These are phyloP conservation scores for Artemisiospiza belli DNA, from an alignment of 2,113 vertebrate genomes.

Conservation along the genomic window DNA sequence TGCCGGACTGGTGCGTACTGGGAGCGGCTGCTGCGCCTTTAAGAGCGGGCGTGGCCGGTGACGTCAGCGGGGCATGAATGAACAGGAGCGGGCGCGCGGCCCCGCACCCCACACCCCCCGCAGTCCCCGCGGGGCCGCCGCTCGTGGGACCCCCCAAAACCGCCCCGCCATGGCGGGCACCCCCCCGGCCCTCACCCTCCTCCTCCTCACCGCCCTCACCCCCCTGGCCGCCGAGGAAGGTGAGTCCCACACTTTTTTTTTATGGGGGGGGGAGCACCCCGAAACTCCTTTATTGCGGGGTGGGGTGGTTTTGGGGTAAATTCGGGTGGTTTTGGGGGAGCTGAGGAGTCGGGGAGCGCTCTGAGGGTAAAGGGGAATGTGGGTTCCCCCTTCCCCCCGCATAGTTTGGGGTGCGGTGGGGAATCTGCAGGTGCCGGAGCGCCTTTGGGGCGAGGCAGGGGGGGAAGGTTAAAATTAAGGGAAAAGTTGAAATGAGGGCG, in stretches of 20 bases:
- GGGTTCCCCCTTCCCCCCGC: neutral
- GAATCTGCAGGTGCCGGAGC: neutral
- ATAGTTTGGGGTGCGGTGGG: neutral
- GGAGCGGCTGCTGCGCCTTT: slow-evolving; percentile 70
- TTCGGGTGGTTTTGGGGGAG: neutral
- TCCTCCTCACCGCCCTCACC: neutral
- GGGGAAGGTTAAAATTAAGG: neutral
- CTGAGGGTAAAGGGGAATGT: neutral
- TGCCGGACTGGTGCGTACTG: slow-evolving; percentile 74
- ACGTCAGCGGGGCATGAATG: slow-evolving; percentile 1
- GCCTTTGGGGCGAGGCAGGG: neutral
- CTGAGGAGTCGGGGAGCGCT: neutral
- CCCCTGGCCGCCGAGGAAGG: neutral
- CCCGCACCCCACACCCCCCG: neutral
- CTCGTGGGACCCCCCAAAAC: slow-evolving; percentile 34
- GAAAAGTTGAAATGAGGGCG: neutral
- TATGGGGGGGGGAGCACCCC: neutral
- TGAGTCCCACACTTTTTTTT: neutral
- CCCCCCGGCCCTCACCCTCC: neutral
- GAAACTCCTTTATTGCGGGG: neutral
- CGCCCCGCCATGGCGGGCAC: neutral
- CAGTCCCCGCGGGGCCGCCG: neutral
- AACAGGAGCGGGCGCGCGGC: slow-evolving; percentile 10
- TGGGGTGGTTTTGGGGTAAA: neutral
- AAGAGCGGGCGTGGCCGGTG: slow-evolving; percentile 53